Evolutionary conservation across 2,797 vertebrate genomes (phyloP).

Genomic region (Poecilia velifera): DNA sequence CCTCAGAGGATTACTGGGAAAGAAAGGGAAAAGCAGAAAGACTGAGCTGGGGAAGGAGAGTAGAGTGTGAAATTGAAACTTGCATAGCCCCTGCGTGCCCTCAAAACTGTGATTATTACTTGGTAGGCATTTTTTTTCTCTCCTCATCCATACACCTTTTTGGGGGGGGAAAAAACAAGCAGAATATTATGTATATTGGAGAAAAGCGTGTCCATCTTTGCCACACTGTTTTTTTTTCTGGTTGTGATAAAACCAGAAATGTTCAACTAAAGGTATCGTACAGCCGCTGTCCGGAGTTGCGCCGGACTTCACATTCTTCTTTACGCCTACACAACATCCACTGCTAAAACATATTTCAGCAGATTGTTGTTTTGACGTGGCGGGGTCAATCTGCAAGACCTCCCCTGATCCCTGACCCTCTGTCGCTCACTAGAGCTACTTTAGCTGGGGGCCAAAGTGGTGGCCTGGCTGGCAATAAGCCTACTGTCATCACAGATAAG

Average conservation of each 20-base stretch:
- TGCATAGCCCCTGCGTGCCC: slow-evolving; percentile 70
- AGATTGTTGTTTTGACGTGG: slow-evolving; percentile 44
- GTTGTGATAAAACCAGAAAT: slow-evolving; percentile 23
- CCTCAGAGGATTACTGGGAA: slow-evolving; percentile 69
- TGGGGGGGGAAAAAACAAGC: slow-evolving; percentile 20
- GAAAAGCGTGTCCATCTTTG: slow-evolving; percentile 38
- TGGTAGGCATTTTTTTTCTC: slow-evolving; percentile 37
- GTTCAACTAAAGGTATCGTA: slow-evolving; percentile 10
- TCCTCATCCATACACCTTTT: slow-evolving; percentile 34
- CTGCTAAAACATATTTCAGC: slow-evolving; percentile 37
- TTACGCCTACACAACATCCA: slow-evolving; percentile 6
- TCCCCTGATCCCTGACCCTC: slow-evolving; percentile 52
- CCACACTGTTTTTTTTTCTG: not conserved
- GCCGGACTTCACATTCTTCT: slow-evolving; percentile 24
- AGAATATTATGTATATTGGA: slow-evolving; percentile 31
- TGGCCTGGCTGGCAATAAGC: slow-evolving; percentile 56
- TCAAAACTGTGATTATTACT: slow-evolving; percentile 73
- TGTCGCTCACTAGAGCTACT: slow-evolving; percentile 50
- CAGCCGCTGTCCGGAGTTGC: slow-evolving; percentile 16
- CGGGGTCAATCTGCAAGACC: slow-evolving; percentile 52
- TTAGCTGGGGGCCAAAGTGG: slow-evolving; percentile 61
- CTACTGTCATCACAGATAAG: slow-evolving; percentile 70
- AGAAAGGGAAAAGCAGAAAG: slow-evolving; percentile 41
- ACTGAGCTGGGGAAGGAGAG: slow-evolving; percentile 53
- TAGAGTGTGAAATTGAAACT: slow-evolving; percentile 77